Base-by-base conservation (phyloP, 1,140 invertebrate species). In the Steinernema feltiae region DNA sequence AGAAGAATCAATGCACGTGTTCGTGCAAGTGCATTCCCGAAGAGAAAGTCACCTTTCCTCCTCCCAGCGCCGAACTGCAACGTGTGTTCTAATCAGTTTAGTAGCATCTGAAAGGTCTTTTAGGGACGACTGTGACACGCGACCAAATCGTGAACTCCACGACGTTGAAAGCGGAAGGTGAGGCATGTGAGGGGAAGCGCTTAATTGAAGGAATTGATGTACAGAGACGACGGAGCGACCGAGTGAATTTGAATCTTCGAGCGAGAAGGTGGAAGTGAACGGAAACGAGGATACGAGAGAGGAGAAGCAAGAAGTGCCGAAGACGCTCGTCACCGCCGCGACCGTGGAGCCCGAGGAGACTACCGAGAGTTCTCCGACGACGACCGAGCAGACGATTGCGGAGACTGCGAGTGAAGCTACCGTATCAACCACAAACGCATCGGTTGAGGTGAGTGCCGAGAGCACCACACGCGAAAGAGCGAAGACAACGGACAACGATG, bases 1-100 rank as follows among this genome's bases (percentile, higher is more conserved):
- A 63, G 53, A 63, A 63, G 53, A 63, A 63, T 21, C 53, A 63
- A 27, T 63, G 53, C 53, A 63, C 53, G 12, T 63, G 53, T 21
- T 63, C 53, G 53, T 63, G 53, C 53, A 12, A 63, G 12, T 63
- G 53, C 53, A 21, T 63, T 21, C 53, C 53, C 24, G 12, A 63
- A 21, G 53, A 63, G 53, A 41, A 41, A 41, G 35, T 41, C 18
- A 18, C 7, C 35, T 41, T 41, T 41, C 18, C 18, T 18, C 7
- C 35, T 41, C n/a, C n/a, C n/a, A n/a, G n/a, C n/a, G n/a, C n/a
- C n/a, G n/a, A n/a, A 41, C 35, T 7, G 35, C 18, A 41, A 18
- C 35, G 7, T 18, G 35, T 41, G 35, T 41, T 41, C n/a, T n/a
- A n/a, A n/a, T n/a, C n/a, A n/a, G n/a, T n/a, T n/a, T n/a, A n/a